phyloP scores from a whole-genome alignment of 2,797 vertebrate genomes.

The Limnodromus scolopaceus region DNA sequence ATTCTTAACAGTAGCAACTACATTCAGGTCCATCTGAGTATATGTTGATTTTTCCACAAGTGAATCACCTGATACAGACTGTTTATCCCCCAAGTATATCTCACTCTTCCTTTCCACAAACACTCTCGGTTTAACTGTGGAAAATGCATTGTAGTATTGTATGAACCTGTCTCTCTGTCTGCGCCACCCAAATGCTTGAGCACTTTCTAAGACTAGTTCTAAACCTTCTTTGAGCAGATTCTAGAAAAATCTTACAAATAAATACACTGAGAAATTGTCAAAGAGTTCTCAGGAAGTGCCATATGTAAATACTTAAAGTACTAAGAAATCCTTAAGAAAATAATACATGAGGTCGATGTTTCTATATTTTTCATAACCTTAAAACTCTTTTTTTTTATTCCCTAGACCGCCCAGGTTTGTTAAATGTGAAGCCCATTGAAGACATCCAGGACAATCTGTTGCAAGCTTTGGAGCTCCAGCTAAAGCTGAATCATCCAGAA shows the following conservation, averaged over 20 bases:
- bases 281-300: not conserved
- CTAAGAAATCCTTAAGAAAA: not conserved
- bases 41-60: not conserved
- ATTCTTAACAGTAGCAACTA: not conserved
- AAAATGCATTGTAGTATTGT: not conserved
- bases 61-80: not conserved
- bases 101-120: not conserved
- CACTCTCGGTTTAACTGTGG: not conserved
- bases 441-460: slow-evolving; percentile 95
- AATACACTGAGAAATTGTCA: not conserved
- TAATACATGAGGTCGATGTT: fast-evolving
- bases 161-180: not conserved
- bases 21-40: not conserved
- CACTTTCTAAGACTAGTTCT: not conserved
- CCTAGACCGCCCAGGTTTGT: slow-evolving; percentile 93
- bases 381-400: not conserved
- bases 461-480: slow-evolving; percentile 94
- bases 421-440: slow-evolving; percentile 97
- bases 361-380: not conserved
- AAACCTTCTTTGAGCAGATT: not conserved
- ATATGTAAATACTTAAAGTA: not conserved
- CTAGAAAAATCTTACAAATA: not conserved
- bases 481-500: slow-evolving; percentile 95
- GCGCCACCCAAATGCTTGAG: not conserved
- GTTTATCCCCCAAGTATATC: fast-evolving